phyloP scores from a whole-genome alignment of 2,113 vertebrate genomes.

The Sinocyclocheilus anophthalmus region DNA sequence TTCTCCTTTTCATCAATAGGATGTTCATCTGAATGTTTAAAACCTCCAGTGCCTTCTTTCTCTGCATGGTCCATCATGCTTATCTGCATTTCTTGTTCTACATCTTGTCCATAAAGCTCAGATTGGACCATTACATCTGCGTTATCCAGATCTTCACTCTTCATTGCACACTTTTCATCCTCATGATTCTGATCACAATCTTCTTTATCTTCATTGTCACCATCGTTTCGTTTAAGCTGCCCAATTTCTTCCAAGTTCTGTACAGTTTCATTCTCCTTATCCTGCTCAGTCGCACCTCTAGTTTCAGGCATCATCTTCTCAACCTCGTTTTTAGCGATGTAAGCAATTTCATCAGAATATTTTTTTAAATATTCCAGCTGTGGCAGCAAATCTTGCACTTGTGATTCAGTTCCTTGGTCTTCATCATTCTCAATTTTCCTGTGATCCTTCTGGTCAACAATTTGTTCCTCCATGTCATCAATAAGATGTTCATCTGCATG shows the following conservation, averaged over 20 bases:
- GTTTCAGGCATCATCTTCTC: not conserved
- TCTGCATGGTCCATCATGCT: too few species aligned
- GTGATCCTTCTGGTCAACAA: not conserved
- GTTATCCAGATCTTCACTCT: not conserved
- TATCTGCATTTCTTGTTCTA: not conserved
- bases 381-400: not conserved
- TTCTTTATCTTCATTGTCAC: not conserved
- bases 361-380: not conserved
- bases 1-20: not conserved
- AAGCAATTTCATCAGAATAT: not conserved
- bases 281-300: not conserved
- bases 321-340: not conserved
- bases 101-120: not conserved
- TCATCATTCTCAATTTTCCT: not conserved
- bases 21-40: not conserved
- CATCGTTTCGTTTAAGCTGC: too few species aligned
- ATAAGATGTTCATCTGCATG: not conserved
- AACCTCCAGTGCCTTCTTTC: too few species aligned
- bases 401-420: not conserved
- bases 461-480: not conserved
- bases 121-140: not conserved
- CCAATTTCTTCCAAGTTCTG: too few species aligned
- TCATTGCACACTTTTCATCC: not conserved
- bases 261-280: too few species aligned
- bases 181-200: not conserved